Conservation (phyloP, 2,113 vertebrate species). For the Calidris pygmaea region DNA sequence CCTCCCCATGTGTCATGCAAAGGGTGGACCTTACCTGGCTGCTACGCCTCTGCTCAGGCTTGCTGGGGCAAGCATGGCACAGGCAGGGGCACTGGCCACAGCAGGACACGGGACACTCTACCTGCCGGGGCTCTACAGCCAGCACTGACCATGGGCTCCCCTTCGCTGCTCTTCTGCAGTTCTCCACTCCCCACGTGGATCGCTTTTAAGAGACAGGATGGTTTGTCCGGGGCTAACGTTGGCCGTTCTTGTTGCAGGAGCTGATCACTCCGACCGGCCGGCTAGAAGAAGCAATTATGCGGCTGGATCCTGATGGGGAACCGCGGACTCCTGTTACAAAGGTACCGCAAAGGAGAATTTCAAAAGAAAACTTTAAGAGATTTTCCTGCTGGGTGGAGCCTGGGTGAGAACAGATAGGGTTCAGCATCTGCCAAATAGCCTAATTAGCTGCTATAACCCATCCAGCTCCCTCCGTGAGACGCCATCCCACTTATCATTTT, state of each 20-base stretch:
- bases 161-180: neutral
- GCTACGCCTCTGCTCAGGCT: neutral
- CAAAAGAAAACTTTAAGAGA: neutral
- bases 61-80: neutral
- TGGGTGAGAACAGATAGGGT: neutral
- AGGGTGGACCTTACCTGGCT: constrained; percentile 13
- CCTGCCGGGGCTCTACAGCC: neutral
- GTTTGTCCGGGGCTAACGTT: neutral
- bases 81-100: rapidly evolving
- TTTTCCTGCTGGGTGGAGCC: neutral
- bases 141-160: neutral
- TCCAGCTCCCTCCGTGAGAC: neutral
- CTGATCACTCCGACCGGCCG: neutral
- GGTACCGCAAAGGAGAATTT: neutral
- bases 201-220: neutral
- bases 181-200: neutral
- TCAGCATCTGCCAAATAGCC: neutral
- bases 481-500: rapidly evolving
- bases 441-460: neutral
- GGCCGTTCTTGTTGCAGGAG: constrained; percentile 3
- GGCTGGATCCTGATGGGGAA: neutral
- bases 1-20: neutral
- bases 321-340: neutral
- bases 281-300: neutral
- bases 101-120: neutral